Base-by-base conservation (phyloP, 2,113 vertebrate genomes). In the Ornithorhynchus anatinus region DNA sequence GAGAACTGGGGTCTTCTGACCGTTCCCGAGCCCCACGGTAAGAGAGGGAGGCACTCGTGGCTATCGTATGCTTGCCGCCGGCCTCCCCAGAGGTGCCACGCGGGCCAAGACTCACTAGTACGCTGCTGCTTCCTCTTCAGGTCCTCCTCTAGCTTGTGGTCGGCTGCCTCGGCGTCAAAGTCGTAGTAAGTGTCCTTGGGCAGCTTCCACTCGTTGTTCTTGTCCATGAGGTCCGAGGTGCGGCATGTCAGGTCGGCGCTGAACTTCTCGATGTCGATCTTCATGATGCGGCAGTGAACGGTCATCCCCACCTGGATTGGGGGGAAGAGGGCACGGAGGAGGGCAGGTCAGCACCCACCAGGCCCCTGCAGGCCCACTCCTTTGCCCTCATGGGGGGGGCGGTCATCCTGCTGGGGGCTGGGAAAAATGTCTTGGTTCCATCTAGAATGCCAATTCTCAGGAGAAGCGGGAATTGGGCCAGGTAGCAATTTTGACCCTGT, bases 181-280 rank as follows among this genome's bases (percentile, higher is more conserved):
- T 99, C 97, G 0, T 99, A 99, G 89, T 97, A 99, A 16, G 92
- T 98, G 82, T 99, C 98, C 71, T 99, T 99, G 39, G 97, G 97
- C 36, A 99, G 95, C 32, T 99, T 99, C 98, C 98, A 99, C 84
- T 99, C 98, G 0, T 99, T 99, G 91, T 94, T 96, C 79, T 97
- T 96, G 90, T 99, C 98, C 94, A 95, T 95, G 73, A 99, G 87
- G 81, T 99, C 98, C 0, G 97, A 99, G 4, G 97, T 98, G 59
- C 98, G 95, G 81, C 97, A 99, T 6, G 98, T 99, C 83, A 99
- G 94, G 89, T 99, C 98, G 4, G 97, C 97, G 8, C 94, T 98
- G 85, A 99, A 99, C 77, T 99, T 99, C 78, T 99, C 98, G 0
- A 99, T 99, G 89, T 99, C 97, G 0, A 99, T 98, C 92, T 99